phyloP scores from a whole-genome alignment of 2,888 invertebrate species.

The Pandemis cinnamomeana region DNA sequence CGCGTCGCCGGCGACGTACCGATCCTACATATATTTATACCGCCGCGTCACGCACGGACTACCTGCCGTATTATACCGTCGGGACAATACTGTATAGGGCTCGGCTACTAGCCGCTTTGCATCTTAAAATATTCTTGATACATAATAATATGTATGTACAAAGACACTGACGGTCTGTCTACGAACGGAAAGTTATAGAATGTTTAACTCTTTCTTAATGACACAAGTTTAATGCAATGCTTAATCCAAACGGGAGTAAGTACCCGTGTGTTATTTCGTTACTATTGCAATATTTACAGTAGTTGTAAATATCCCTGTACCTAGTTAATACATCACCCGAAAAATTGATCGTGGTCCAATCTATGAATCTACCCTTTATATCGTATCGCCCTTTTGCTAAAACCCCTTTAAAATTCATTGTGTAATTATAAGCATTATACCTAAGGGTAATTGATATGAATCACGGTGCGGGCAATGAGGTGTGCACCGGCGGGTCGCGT shows the following conservation, averaged over 20 bases:
- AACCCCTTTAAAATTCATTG: constrained; percentile 5
- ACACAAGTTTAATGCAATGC: neutral
- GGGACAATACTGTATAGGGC: neutral
- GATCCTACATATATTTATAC: constrained; percentile 15
- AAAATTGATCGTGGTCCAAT: neutral
- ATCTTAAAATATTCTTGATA: constrained; percentile 1
- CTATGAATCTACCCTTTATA: neutral
- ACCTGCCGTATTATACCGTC: constrained; percentile 6
- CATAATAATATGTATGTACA: neutral
- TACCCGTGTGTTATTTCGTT: no score
- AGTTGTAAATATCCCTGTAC: no score
- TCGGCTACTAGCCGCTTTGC: constrained; percentile 1
- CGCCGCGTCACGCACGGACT: constrained; percentile 6
- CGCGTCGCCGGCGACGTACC: constrained; percentile 7
- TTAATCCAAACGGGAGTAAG: no score
- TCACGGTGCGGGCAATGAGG: constrained; percentile 8
- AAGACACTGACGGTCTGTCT: neutral
- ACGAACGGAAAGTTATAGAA: neutral
- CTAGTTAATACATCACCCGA: neutral
- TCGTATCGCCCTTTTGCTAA: constrained; percentile 1
- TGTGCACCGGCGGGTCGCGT: constrained; percentile 6
- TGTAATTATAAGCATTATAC: constrained; percentile 25
- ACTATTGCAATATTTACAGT: no score
- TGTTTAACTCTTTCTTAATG: neutral
- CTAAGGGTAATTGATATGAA: constrained; percentile 22